A percentile compares a stretch with the other conserved stretches of the same genome.
phyloP scores from a whole-genome alignment of 2,113 vertebrate species.

The Bagarius yarrelli region DNA sequence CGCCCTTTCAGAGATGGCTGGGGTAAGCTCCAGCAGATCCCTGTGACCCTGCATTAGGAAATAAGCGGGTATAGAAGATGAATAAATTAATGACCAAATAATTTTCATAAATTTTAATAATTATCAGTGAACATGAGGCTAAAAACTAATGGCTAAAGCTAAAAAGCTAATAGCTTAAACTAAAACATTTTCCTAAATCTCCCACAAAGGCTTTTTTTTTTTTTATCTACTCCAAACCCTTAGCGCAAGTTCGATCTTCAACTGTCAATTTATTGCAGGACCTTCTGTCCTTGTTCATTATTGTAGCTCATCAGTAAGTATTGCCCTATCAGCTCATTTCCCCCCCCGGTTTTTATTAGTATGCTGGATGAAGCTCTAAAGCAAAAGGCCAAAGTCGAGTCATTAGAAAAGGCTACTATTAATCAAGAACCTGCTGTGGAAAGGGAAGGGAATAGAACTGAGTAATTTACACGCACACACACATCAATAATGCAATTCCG shows the following conservation, averaged over 20 bases:
- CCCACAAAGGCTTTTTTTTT: neutral
- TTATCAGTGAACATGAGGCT: neutral
- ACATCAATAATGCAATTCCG: slow-evolving; percentile 24
- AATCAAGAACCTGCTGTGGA: slow-evolving; percentile 24
- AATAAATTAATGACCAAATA: no score
- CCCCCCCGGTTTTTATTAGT: slow-evolving; percentile 45
- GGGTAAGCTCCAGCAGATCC: neutral
- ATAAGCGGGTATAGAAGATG: neutral
- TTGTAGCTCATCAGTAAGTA: slow-evolving; percentile 57
- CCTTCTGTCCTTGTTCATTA: neutral
- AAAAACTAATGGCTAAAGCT: neutral
- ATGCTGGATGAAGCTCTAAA: slow-evolving; percentile 50
- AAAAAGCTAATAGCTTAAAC: no score
- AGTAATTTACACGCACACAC: slow-evolving; percentile 13
- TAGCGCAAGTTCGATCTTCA: neutral
- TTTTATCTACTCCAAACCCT: neutral
- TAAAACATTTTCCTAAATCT: slow-evolving; percentile 10
- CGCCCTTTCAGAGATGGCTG: no score
- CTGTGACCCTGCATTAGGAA: no score
- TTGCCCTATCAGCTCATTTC: slow-evolving; percentile 67
- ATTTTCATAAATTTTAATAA: no score
- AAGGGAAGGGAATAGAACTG: neutral
- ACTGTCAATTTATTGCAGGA: neutral
- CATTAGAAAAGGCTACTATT: slow-evolving; percentile 22
- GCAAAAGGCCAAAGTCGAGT: slow-evolving; percentile 17